Base-by-base conservation (phyloP, 2,797 vertebrate genomes). In the Typhlichthys subterraneus region DNA sequence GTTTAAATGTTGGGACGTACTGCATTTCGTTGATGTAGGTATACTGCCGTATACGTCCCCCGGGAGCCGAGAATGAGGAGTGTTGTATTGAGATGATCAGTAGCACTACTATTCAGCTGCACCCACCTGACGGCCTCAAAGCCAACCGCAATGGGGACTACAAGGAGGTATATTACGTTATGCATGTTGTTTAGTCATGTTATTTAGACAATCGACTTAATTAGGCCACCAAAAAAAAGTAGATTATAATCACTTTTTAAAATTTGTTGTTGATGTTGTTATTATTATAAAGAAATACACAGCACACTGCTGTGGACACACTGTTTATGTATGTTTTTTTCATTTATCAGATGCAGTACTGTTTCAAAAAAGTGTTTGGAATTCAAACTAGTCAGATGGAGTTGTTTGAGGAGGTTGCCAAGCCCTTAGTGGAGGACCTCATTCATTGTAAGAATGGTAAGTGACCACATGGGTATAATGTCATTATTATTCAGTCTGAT, bases 291-390 rank as follows among this genome's bases (percentile, higher is more conserved):
- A 29, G 23, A 4, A 29, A 29, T 29, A 1, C 23, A 29, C 23
- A 29, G 38, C 38, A 10, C 38, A 42, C 38, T 9, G 2, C 38
- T 42, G 38, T 42, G 38, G 7, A 9, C 38, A 42, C 48, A 55
- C 45, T 2, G 62, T 6, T 45, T 19, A 0, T 38, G 0, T 69
- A 1, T 52, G 10, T 0, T 67, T 45, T 58, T 45, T 70, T 72
- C 45, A 6, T 64, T 19, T 61, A 54, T 76, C 49, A 99, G 97
- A 97, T 91, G 0, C 98, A 99, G 65, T 98, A 97, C 86, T 95
- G 95, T 0, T 99, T 97, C 81, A 99, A 98, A 81, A 96, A 94
- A 73, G 96, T 99, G 0, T 99, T 99, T 88, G 95, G 96, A 53
- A 90, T 92, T 15, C 91, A 91, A 2, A 95, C 93, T 4, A 90